Conservation (phyloP, 2,888 invertebrate species). For the Synergus gifuensis region DNA sequence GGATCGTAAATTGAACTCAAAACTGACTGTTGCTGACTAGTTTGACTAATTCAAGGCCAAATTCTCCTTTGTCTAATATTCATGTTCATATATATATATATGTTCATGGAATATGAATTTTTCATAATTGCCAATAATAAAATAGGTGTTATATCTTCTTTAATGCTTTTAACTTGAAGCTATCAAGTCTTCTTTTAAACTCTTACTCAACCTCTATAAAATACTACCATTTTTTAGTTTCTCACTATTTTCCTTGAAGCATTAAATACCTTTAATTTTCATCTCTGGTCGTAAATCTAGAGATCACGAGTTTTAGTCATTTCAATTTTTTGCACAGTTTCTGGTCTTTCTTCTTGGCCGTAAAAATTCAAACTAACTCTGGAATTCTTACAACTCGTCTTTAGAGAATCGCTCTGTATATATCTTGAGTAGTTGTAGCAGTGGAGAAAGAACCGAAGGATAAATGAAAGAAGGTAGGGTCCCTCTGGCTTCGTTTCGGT, state of each 20-base stretch:
- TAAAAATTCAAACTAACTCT: background rate
- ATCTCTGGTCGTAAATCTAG: background rate
- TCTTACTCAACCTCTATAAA: background rate
- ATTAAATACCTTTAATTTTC: background rate
- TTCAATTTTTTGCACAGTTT: background rate
- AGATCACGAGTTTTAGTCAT: background rate
- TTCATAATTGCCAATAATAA: too few relatives aligned
- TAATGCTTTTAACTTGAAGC: background rate
- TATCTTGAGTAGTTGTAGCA: constrained; percentile 47
- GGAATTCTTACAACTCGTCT: constrained; percentile 28
- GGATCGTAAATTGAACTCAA: constrained; percentile 14
- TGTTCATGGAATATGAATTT: background rate
- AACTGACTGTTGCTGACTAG: background rate
- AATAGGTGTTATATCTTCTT: background rate
- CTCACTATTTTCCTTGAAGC: background rate
- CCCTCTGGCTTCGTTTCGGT: constrained; percentile 67
- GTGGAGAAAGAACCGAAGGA: constrained; percentile 46
- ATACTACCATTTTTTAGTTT: too few relatives aligned
- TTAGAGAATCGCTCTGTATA: constrained; percentile 44
- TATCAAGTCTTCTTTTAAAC: background rate
- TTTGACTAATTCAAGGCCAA: background rate
- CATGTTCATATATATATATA: background rate
- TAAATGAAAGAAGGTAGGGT: constrained; percentile 50
- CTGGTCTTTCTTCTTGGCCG: background rate
- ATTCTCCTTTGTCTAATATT: constrained; percentile 6